Evolutionary conservation across 2,797 vertebrate species (phyloP).

Genomic region (Notolabrus celidotus): DNA sequence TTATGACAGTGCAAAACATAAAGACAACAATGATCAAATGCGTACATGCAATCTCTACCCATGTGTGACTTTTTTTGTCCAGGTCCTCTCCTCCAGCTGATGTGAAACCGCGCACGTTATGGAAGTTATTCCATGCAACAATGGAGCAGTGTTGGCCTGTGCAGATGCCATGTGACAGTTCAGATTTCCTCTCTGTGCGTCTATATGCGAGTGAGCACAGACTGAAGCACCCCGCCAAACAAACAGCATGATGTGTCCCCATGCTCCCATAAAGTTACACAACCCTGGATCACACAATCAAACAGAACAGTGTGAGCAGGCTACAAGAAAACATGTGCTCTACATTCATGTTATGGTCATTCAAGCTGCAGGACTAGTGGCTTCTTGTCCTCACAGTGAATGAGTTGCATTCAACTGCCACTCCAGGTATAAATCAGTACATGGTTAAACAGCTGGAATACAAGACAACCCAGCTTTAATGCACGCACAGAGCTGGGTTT

Average conservation of each 20-base stretch:
- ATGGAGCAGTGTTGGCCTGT: constrained; percentile 42
- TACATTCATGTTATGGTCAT: constrained; percentile 5
- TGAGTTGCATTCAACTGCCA: constrained; percentile 26
- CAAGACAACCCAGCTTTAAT: constrained; percentile 7
- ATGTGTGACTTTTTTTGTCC: background rate
- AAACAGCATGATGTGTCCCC: constrained; percentile 62
- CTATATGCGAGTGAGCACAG: constrained; percentile 32
- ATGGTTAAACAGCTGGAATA: constrained; percentile 14
- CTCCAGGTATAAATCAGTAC: constrained; percentile 28
- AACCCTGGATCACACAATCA: constrained; percentile 58
- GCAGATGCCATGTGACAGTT: constrained; percentile 71
- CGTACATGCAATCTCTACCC: constrained; percentile 1
- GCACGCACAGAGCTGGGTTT: constrained; percentile 1
- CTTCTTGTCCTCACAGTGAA: constrained; percentile 11
- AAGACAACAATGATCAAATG: background rate
- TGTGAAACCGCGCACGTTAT: constrained; percentile 36
- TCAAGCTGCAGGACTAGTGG: constrained; percentile 3
- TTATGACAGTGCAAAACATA: constrained; percentile 2
- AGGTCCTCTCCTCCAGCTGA: constrained; percentile 2
- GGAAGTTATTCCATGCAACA: constrained; percentile 50
- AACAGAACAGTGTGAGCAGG: constrained; percentile 19
- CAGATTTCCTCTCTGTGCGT: constrained; percentile 51
- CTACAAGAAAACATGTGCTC: constrained; percentile 45
- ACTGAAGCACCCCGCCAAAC: constrained; percentile 46
- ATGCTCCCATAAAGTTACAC: constrained; percentile 70